Conservation (phyloP, 2,888 invertebrate species). For the Epirrhoe alternata region DNA sequence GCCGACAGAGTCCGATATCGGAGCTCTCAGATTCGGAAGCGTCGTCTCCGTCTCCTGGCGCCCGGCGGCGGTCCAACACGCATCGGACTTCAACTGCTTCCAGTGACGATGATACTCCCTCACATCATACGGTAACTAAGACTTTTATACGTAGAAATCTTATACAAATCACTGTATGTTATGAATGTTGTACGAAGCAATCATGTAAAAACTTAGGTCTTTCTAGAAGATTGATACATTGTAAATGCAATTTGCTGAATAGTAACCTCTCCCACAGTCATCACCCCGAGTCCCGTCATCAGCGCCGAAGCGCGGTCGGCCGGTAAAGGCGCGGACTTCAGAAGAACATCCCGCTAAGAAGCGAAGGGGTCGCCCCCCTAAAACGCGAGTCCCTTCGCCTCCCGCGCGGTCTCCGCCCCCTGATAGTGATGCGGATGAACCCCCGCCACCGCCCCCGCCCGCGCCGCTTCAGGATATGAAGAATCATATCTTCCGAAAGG, state of each 20-base stretch:
- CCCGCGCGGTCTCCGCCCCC: constrained; percentile 41
- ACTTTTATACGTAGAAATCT: no score
- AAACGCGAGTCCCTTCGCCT: constrained; percentile 53
- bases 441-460: constrained; percentile 50
- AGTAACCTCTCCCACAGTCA: constrained; percentile 43
- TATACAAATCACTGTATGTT: no score
- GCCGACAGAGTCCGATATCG: constrained; percentile 81
- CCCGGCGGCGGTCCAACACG: constrained; percentile 63
- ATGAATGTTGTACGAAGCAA: no score
- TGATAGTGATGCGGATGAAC: constrained; percentile 40
- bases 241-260: neutral
- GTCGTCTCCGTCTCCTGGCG: constrained; percentile 69
- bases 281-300: constrained; percentile 59
- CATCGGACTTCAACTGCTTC: constrained; percentile 74
- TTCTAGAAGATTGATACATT: no score
- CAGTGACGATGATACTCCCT: constrained; percentile 74
- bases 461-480: constrained; percentile 72
- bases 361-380: constrained; percentile 75
- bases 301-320: constrained; percentile 80
- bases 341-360: constrained; percentile 74
- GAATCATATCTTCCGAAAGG: constrained; percentile 77
- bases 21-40: constrained; percentile 86
- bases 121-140: constrained; percentile 56
- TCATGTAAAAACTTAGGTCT: no score
- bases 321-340: constrained; percentile 72